Percentiles rank a stretch among this genome's conserved stretches.
Conservation (phyloP, 2,113 vertebrate genomes). For the Brachypteracias leptosomus region DNA sequence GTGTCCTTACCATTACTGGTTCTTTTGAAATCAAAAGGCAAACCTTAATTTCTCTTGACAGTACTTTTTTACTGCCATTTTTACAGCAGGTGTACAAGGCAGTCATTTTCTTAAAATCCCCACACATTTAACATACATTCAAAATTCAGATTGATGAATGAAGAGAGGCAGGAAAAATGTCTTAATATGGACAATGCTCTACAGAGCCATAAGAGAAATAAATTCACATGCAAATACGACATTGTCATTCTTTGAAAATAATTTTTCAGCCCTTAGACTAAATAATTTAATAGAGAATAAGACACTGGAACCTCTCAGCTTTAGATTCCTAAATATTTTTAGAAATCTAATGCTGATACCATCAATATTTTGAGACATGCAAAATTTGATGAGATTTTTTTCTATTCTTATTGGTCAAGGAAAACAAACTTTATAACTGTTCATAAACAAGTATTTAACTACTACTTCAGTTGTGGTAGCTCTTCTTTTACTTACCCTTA, state of each 20-base stretch:
- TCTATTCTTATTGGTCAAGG: neutral
- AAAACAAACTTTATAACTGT: neutral
- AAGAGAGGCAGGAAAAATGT: neutral
- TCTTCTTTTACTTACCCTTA: neutral
- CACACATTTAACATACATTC: neutral
- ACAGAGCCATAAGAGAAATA: neutral
- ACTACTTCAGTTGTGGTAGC: neutral
- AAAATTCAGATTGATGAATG: neutral
- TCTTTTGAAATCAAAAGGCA: slow-evolving; percentile 4
- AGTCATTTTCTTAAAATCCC: neutral
- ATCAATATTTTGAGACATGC: neutral
- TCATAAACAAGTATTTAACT: neutral
- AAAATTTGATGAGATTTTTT: neutral
- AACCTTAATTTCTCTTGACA: slow-evolving; percentile 8
- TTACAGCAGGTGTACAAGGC: neutral
- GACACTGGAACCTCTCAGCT: neutral
- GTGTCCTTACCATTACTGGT: neutral
- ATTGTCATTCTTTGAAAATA: neutral
- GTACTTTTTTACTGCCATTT: neutral
- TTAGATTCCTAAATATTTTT: neutral
- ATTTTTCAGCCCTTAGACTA: neutral
- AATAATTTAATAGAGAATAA: neutral
- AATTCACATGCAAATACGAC: neutral
- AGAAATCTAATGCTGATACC: neutral
- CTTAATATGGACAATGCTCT: neutral